Conservation (phyloP, 2,797 vertebrate species). For the Huso huso region DNA sequence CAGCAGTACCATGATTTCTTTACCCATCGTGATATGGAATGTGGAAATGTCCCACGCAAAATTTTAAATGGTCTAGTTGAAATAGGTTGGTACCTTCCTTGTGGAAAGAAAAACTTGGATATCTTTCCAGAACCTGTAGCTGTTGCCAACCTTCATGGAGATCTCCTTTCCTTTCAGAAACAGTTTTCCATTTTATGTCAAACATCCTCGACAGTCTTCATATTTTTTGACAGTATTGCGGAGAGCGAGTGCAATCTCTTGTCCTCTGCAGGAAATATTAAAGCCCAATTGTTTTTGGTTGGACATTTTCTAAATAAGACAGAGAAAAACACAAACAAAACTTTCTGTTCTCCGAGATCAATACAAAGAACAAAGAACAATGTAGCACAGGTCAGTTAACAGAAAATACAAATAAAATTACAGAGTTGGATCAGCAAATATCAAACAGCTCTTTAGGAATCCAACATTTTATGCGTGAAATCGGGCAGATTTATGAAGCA, state of each 20-base stretch:
- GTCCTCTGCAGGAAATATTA: conserved; percentile 8
- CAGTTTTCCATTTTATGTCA: conserved; percentile 47
- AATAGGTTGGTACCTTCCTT: no score
- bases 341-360: conserved; percentile 27
- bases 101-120: no score
- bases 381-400: conserved; percentile 4
- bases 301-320: conserved; percentile 7
- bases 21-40: no score
- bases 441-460: conserved; percentile 28
- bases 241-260: conserved; percentile 27
- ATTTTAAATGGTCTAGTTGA: no score
- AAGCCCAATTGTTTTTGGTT: conserved; percentile 23
- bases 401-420: conserved; percentile 9
- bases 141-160: conserved; percentile 41
- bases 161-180: conserved; percentile 39
- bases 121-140: no score
- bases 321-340: neutral
- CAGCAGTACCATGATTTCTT: conserved; percentile 32
- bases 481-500: conserved; percentile 39
- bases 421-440: conserved; percentile 28
- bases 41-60: no score
- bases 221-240: conserved; percentile 42
- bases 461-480: conserved; percentile 29
- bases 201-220: conserved; percentile 17
- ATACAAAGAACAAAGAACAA: conserved; percentile 29